Percentiles rank a stretch among this genome's conserved stretches.
phyloP scores from a whole-genome alignment of 2,797 vertebrate species.

The Melanotaenia maccullochi region DNA sequence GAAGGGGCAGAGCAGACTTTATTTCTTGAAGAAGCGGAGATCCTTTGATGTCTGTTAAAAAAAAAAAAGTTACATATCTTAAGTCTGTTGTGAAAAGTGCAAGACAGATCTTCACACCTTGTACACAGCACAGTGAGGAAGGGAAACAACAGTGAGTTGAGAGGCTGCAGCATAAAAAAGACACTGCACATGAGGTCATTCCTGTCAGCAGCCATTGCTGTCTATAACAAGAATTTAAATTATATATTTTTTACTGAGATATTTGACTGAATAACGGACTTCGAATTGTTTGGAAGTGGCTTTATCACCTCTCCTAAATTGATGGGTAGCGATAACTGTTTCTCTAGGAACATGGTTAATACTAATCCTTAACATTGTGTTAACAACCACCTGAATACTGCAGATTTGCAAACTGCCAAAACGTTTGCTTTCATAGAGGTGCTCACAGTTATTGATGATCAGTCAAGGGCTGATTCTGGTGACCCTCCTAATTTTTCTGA shows the following conservation, averaged over 20 bases:
- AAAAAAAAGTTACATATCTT: neutral
- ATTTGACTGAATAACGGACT: neutral
- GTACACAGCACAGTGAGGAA: neutral
- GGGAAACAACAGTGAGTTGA: neutral
- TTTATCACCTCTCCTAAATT: neutral
- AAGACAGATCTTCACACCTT: neutral
- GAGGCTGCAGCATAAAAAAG: neutral
- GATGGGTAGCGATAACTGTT: neutral
- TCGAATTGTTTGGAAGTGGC: neutral
- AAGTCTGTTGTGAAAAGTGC: constrained; percentile 1
- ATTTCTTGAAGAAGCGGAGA: neutral
- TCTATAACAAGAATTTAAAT: neutral
- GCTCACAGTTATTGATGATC: neutral
- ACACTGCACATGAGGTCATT: no score
- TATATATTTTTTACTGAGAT: no score
- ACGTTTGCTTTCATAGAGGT: neutral
- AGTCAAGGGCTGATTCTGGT: neutral
- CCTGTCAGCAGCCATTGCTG: no score
- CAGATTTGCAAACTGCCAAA: neutral
- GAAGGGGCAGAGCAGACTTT: neutral
- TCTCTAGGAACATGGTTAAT: neutral
- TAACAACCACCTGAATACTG: neutral
- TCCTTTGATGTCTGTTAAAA: neutral
- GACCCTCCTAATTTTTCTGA: neutral
- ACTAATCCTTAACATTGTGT: neutral